Base-by-base conservation (phyloP, 2,888 invertebrate genomes). In the Campopleginae sp. region DNA sequence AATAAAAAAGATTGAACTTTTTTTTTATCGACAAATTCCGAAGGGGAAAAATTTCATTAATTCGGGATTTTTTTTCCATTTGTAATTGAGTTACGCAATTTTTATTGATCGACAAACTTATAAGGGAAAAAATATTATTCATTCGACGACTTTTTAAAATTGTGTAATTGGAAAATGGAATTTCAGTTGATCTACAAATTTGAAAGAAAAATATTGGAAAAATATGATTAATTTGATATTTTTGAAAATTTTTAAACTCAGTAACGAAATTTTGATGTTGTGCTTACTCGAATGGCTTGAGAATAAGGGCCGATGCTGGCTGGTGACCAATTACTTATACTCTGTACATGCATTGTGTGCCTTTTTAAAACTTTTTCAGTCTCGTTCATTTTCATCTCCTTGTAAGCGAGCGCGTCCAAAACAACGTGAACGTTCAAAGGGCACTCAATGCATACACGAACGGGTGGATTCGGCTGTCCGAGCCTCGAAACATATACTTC, bases 301-400 rank as follows among this genome's bases (percentile, higher is more conserved):
- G 98, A 98, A 93, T 99, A 99, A 7, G 99, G 98, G 66, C 98
- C 99, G 90, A 99, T 98, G 93, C 98, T 98, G 84, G 98, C 98
- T 0, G 99, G 98, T n/a, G 98, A 98, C 99, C 99, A 99, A 93
- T 99, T 98, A 42, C 98, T 98, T 90, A 98, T 96, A 86, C 98
- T 97, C 94, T 98, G 98, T 58, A 99, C 98, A 93, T 99, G 98
- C 97, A 98, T 97, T 8, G 97, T 97, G 86, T 96, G 95, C 84
- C 97, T 95, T 89, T 92, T 91, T 65, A 91, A 90, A 82, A 90
- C 86, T 88, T 91, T 90, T 77, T 90, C 91, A 85, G 90, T 90
- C 61, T 89, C 88, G 80, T 87, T 91, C 88, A 84, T 87, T 85
- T 90, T 89, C 77, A 89, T 89, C 89, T 93, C 92, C 87, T 92